Conservation (phyloP, 2,113 vertebrate species). For the Silurus asotus region DNA sequence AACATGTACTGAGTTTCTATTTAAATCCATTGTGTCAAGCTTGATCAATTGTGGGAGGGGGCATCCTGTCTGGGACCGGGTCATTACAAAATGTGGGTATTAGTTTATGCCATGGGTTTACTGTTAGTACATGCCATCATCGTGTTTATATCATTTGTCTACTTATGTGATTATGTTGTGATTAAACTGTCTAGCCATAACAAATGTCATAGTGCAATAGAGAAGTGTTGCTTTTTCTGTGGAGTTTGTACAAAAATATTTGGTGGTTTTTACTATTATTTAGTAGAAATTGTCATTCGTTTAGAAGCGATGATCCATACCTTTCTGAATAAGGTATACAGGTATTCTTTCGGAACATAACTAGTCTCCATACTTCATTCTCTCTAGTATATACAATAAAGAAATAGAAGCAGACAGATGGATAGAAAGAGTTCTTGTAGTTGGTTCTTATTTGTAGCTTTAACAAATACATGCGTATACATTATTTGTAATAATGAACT, state of each 20-base stretch:
- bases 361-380: not conserved
- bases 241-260: not conserved
- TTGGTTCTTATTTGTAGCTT: not conserved
- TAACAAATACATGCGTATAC: not conserved
- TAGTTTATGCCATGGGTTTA: not conserved
- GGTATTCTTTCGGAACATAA: too few relatives aligned
- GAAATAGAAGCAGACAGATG: not conserved
- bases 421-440: not conserved
- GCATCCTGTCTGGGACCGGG: conserved; percentile 42
- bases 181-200: conserved; percentile 18
- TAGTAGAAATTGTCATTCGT: too few relatives aligned
- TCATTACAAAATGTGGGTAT: conserved; percentile 13
- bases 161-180: not conserved
- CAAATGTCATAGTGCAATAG: not conserved
- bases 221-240: not conserved
- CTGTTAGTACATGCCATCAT: conserved; percentile 28
- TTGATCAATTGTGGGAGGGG: conserved; percentile 4
- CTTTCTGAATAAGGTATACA: too few relatives aligned
- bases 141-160: conserved; percentile 3
- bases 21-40: conserved; percentile 41
- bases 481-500: not conserved
- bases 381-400: not conserved
- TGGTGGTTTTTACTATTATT: not conserved
- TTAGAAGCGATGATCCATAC: too few relatives aligned
- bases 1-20: conserved; percentile 24